A percentile compares a stretch with the other conserved stretches of the same genome.
Evolutionary conservation across 2,888 invertebrate genomes (phyloP).

Genomic region (Neria commutata): DNA sequence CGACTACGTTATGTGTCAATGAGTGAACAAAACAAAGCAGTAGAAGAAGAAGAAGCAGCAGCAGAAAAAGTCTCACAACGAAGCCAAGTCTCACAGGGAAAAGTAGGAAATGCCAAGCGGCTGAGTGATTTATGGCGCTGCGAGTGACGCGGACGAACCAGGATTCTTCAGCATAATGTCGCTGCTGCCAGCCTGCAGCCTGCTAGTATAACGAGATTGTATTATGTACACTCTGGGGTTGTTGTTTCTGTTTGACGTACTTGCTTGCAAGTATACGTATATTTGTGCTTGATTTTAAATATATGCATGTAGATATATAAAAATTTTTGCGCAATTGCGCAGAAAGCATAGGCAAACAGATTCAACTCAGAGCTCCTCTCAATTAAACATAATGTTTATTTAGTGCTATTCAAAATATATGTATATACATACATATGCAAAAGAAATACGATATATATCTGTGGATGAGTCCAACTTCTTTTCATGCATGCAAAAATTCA

Average conservation of each 20-base stretch:
- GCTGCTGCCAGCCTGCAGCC: too few species aligned
- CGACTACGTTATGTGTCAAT: too few species aligned
- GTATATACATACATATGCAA: too few species aligned
- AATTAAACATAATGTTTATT: constrained; percentile 54
- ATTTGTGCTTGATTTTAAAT: constrained; percentile 19
- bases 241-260: constrained; percentile 26
- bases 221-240: constrained; percentile 47
- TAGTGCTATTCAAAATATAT: constrained; percentile 39
- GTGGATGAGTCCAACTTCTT: too few species aligned
- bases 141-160: constrained; percentile 59
- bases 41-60: constrained; percentile 4
- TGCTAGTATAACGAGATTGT: constrained; percentile 60
- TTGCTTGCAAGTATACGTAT: constrained; percentile 2
- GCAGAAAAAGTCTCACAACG: constrained; percentile 7
- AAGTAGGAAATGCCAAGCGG: constrained; percentile 50
- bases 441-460: too few species aligned
- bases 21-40: not conserved
- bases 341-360: constrained; percentile 36
- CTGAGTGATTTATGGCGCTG: constrained; percentile 59
- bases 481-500: too few species aligned
- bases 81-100: constrained; percentile 20
- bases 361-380: constrained; percentile 48
- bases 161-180: constrained; percentile 58
- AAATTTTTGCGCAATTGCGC: constrained; percentile 38
- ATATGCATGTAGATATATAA: constrained; percentile 32